These are phyloP conservation scores for Scomber japonicus DNA, from an alignment of 2,113 vertebrate genomes.

Conservation along the genomic window DNA sequence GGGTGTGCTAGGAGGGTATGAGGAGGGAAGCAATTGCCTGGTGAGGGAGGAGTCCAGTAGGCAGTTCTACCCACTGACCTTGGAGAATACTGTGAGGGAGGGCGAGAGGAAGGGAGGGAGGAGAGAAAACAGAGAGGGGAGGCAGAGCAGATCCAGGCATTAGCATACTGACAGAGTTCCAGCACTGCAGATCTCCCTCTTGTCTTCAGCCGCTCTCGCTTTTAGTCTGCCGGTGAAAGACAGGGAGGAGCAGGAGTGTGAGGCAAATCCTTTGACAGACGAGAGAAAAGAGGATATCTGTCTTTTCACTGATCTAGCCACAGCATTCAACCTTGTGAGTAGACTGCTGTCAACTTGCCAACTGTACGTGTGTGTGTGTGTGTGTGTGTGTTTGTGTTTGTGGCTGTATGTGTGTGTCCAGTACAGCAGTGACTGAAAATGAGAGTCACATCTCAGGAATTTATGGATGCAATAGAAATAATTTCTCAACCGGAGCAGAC, in stretches of 20 bases:
- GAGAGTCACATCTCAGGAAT: conserved; percentile 51
- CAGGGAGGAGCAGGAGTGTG: conserved; percentile 43
- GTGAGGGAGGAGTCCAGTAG: conserved; percentile 62
- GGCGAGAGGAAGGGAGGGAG: conserved; percentile 27
- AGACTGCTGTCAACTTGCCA: conserved; percentile 18
- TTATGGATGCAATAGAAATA: conserved; percentile 5
- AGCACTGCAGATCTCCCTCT: conserved; percentile 69
- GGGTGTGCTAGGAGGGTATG: neutral
- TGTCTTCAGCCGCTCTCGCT: conserved; percentile 36
- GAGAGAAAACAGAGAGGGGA: conserved; percentile 33
- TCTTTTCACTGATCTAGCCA: conserved; percentile 19
- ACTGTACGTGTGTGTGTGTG: conserved; percentile 19
- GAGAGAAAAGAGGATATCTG: conserved; percentile 52
- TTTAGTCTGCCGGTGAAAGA: conserved; percentile 33
- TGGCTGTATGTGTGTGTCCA: neutral
- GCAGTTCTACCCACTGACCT: neutral
- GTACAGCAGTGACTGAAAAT: neutral
- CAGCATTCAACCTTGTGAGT: conserved; percentile 62
- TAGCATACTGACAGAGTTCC: conserved; percentile 70
- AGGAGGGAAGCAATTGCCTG: conserved; percentile 44
- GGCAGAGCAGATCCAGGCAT: conserved; percentile 52
- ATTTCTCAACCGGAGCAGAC: conserved; percentile 20
- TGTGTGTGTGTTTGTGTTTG: conserved; percentile 4
- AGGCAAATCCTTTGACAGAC: conserved; percentile 45
- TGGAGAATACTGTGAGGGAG: neutral